Base-by-base conservation (phyloP, 2,113 vertebrate species). In the Panurus biarmicus region DNA sequence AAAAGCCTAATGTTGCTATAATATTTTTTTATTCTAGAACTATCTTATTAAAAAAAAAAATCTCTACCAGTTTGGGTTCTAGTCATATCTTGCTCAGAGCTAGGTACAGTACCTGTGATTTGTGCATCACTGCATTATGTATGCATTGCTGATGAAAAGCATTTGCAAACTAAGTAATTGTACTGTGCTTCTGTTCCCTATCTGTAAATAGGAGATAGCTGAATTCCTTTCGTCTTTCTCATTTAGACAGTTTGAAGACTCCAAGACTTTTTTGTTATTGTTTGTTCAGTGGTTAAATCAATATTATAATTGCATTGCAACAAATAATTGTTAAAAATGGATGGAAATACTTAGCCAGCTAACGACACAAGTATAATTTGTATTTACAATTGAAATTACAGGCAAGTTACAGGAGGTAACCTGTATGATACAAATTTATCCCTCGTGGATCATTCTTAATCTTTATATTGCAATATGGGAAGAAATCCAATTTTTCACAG, bases 401-500 rank as follows among this genome's bases (percentile, higher is more conserved):
- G 61, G 24, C 28, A 67, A 71, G 40, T 62, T 83, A 81, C 44
- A 87, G 28, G 12, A 83, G 16, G 15, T 29, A 84, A 84, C 45
- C 35, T 38, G 9, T 67, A 19, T 64, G 53, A 61, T 54, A 78
- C 14, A 75, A 45, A 78, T 92, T 85, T 89, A 75, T 45, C 70
- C 73, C 50, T 74, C 7, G 48, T 89, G 81, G 28, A 78, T 78
- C 61, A 72, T 89, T 93, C 36, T 81, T 94, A 53, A 53, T 45
- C 33, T 85, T 74, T 91, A 66, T 87, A 82, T 75, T 91, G 61
- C 23, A 87, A 61, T 45, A 62, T 29, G 29, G 40, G 54, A 95
- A 87, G n/a, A 94, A 95, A 94, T 66, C 10, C 12, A 82, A 42
- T 92, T 85, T 93, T 94, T 87, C 45, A 40, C 42, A 61, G 61